Conservation (phyloP, 2,113 vertebrate genomes). For the Junco hyemalis region DNA sequence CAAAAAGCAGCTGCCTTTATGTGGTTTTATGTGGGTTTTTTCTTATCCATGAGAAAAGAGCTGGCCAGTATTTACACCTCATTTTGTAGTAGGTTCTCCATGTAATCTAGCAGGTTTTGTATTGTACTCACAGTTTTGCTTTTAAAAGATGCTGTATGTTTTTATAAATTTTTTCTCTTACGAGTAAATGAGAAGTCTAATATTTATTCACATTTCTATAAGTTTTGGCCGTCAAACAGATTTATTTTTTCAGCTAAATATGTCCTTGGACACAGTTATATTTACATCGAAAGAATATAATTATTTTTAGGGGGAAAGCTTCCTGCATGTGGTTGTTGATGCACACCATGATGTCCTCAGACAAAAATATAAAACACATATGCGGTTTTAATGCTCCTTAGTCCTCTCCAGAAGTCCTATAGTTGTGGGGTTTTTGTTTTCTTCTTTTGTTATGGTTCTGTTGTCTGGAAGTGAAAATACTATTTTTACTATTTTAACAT, state of each 20-base stretch:
- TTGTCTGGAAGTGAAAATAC: background rate
- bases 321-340: background rate
- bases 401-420: background rate
- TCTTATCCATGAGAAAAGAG: background rate
- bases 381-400: background rate
- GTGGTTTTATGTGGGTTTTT: background rate
- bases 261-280: background rate
- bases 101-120: background rate
- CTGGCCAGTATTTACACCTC: background rate
- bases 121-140: background rate
- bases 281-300: background rate
- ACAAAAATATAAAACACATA: background rate
- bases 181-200: background rate
- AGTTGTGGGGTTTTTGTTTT: background rate
- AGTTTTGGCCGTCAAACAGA: slow-evolving; percentile 6
- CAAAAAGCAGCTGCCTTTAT: slow-evolving; percentile 21
- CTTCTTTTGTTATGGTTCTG: background rate
- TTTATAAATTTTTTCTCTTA: background rate
- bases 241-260: background rate
- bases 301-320: background rate
- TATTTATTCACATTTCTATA: background rate
- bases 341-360: background rate
- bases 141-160: background rate
- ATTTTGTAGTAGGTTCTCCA: background rate
- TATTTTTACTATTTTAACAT: background rate